phyloP scores from a whole-genome alignment of 2,888 invertebrate species.

The Pseudoips prasinana region DNA sequence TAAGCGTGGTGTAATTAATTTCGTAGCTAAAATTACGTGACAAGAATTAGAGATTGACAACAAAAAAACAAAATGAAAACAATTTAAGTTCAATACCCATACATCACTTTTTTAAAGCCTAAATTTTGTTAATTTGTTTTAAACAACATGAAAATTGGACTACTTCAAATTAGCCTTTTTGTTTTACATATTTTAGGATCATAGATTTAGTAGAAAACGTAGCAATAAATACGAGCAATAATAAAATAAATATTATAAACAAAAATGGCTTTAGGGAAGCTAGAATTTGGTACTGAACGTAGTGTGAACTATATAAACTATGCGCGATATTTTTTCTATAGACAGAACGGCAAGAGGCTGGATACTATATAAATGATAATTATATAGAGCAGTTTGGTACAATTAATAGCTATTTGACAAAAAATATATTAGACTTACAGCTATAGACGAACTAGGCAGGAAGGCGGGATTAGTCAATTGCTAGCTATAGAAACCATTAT shows the following conservation, averaged over 20 bases:
- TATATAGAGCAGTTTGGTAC: slow-evolving; percentile 63
- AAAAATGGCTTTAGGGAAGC: slow-evolving; percentile 71
- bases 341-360: slow-evolving; percentile 56
- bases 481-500: slow-evolving; percentile 76
- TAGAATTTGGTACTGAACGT: slow-evolving; percentile 76
- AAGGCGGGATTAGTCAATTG: slow-evolving; percentile 77
- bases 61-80: too few species aligned
- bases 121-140: background rate
- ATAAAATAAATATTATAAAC: slow-evolving; percentile 52
- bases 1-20: slow-evolving; percentile 35
- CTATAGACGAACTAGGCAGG: slow-evolving; percentile 74
- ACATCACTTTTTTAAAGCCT: too few species aligned
- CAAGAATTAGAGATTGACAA: slow-evolving; percentile 12
- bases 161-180: too few species aligned
- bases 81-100: background rate
- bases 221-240: slow-evolving; percentile 79
- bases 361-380: slow-evolving; percentile 56
- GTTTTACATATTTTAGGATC: too few species aligned
- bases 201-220: slow-evolving; percentile 44
- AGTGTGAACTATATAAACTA: slow-evolving; percentile 63
- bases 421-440: slow-evolving; percentile 66
- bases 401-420: slow-evolving; percentile 71
- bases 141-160: background rate
- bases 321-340: slow-evolving; percentile 77
- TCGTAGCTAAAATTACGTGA: slow-evolving; percentile 26